Conservation (phyloP, 2,113 vertebrate genomes). For the Bungarus multicinctus region DNA sequence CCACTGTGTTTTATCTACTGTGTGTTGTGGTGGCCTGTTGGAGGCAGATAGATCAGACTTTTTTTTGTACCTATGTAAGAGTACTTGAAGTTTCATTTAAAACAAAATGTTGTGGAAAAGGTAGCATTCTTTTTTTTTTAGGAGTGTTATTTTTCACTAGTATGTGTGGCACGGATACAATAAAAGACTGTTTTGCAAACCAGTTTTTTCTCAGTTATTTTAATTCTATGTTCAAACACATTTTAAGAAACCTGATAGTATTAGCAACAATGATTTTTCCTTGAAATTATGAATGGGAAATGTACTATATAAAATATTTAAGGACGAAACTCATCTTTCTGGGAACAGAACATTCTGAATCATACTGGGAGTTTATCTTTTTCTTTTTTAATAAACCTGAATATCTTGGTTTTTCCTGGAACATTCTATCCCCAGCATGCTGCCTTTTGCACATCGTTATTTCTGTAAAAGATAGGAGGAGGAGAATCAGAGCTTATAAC, state of each 20-base stretch:
- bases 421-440: neutral
- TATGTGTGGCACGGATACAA: slow-evolving; percentile 99
- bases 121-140: slow-evolving; percentile 99
- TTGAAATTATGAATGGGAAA: neutral
- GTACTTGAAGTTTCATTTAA: slow-evolving; percentile 99
- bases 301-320: neutral
- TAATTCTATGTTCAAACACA: slow-evolving; percentile 40
- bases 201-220: slow-evolving; percentile 67
- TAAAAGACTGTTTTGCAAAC: slow-evolving; percentile 99
- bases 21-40: slow-evolving; percentile 93
- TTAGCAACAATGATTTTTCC: neutral
- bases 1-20: slow-evolving; percentile 98
- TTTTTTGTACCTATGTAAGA: slow-evolving; percentile 99
- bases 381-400: neutral
- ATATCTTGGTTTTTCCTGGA: neutral
- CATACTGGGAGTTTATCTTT: neutral
- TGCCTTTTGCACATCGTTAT: neutral
- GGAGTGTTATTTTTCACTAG: slow-evolving; percentile 99
- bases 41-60: slow-evolving; percentile 91
- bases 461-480: neutral
- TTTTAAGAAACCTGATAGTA: neutral
- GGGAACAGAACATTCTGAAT: neutral
- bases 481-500: neutral
- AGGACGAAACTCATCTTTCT: neutral
- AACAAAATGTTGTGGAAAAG: slow-evolving; percentile 91